Evolutionary conservation across 2,888 invertebrate genomes (phyloP).

Genomic region (Prostheceraeus crozeri): DNA sequence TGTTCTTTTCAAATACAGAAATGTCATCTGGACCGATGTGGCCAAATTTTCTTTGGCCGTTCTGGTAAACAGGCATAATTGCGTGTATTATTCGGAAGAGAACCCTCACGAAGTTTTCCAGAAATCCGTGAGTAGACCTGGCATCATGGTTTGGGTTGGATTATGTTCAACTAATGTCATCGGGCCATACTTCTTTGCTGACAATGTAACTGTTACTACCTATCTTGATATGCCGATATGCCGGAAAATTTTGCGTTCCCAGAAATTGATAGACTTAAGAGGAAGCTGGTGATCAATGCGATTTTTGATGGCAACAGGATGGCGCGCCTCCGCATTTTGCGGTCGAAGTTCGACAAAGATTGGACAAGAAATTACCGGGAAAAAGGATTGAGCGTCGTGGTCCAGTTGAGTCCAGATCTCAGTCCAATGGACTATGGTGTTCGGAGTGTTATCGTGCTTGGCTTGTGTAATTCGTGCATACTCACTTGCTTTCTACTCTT

Average conservation of each 20-base stretch:
- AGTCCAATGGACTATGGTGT: not conserved
- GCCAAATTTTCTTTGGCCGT: constrained; percentile 25
- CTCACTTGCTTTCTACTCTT: no score
- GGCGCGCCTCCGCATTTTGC: constrained; percentile 5
- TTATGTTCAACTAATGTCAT: constrained; percentile 11
- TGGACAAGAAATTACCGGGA: constrained; percentile 16
- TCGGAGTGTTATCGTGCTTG: constrained; percentile 25
- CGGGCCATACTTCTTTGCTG: constrained; percentile 19
- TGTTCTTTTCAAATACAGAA: constrained; percentile 13
- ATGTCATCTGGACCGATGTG: constrained; percentile 31
- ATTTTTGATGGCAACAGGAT: constrained; percentile 31
- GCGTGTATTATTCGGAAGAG: constrained; percentile 12
- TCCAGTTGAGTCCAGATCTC: constrained; percentile 30
- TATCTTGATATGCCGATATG: constrained; percentile 22
- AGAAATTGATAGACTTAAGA: not conserved
- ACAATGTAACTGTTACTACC: constrained; percentile 14
- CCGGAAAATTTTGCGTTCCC: constrained; percentile 22
- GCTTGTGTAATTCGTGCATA: no score
- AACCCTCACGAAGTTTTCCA: constrained; percentile 17
- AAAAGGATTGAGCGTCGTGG: constrained; percentile 21
- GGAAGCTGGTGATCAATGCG: constrained; percentile 15
- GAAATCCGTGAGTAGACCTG: constrained; percentile 25
- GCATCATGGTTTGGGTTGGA: constrained; percentile 18
- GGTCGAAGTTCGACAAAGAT: constrained; percentile 8
- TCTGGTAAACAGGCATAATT: constrained; percentile 32